Evolutionary conservation across 2,888 invertebrate species (phyloP).

Genomic region (Calliphora vomitoria): DNA sequence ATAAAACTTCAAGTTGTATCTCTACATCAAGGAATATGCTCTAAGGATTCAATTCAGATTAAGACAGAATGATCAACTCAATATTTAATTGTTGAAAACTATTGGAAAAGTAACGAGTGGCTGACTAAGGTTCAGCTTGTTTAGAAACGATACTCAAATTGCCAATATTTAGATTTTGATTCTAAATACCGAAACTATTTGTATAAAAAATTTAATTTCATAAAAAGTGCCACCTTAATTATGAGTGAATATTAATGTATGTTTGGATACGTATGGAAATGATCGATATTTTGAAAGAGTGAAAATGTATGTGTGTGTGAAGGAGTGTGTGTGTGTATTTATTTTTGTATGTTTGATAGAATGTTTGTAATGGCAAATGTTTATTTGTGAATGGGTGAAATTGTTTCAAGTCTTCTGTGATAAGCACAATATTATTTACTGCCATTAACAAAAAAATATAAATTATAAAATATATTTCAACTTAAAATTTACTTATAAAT

Average conservation of each 20-base stretch:
- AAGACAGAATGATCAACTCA: too few relatives aligned
- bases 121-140: too few relatives aligned
- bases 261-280: constrained; percentile 59
- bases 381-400: constrained; percentile 70
- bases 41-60: too few relatives aligned
- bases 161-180: too few relatives aligned
- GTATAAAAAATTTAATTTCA: neutral
- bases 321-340: constrained; percentile 42
- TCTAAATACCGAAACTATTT: too few relatives aligned
- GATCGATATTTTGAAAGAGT: constrained; percentile 64
- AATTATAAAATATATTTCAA: constrained; percentile 53
- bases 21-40: too few relatives aligned
- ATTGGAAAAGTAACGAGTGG: too few relatives aligned
- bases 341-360: constrained; percentile 27
- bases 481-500: constrained; percentile 49
- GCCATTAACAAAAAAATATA: constrained; percentile 71
- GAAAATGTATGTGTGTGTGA: constrained; percentile 64
- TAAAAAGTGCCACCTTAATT: constrained; percentile 39
- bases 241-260: constrained; percentile 34
- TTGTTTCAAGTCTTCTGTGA: constrained; percentile 83
- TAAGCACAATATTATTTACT: constrained; percentile 77
- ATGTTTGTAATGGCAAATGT: constrained; percentile 56
- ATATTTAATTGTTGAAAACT: too few relatives aligned
- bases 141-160: too few relatives aligned
- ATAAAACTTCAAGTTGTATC: too few relatives aligned